These are phyloP conservation scores for Apeltes quadracus DNA, from an alignment of 2,113 vertebrate species.

Conservation along the genomic window DNA sequence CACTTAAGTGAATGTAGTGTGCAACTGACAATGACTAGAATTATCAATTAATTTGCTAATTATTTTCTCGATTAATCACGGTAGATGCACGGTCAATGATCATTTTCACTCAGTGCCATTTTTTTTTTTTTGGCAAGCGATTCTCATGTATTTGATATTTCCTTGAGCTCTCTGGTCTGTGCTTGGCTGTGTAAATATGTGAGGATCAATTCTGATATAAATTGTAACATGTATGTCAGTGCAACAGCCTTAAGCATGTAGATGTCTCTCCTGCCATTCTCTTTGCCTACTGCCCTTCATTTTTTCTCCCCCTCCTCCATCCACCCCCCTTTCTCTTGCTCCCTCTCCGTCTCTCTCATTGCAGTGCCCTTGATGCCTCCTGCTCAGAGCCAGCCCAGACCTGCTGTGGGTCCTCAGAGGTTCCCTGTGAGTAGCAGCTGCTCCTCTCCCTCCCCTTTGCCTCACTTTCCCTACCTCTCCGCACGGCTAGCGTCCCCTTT, in stretches of 20 bases:
- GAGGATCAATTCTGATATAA: slow-evolving; percentile 8
- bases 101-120: slow-evolving; percentile 29
- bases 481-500: slow-evolving; percentile 78
- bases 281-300: slow-evolving; percentile 60
- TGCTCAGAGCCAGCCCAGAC: slow-evolving; percentile 93
- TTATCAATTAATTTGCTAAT: neutral
- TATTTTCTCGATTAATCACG: neutral
- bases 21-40: neutral
- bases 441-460: slow-evolving; percentile 74
- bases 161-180: slow-evolving; percentile 9
- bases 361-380: slow-evolving; percentile 97
- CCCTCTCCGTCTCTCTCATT: slow-evolving; percentile 70
- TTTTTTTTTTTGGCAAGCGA: neutral
- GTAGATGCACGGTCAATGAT: neutral
- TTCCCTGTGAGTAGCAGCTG: slow-evolving; percentile 95
- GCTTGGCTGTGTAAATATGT: slow-evolving; percentile 20
- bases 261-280: slow-evolving; percentile 57
- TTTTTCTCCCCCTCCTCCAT: slow-evolving; percentile 35
- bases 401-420: slow-evolving; percentile 93
- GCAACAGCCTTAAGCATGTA: slow-evolving; percentile 51
- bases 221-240: slow-evolving; percentile 43
- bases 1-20: neutral
- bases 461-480: slow-evolving; percentile 68
- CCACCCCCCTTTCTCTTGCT: slow-evolving; percentile 10
- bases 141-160: slow-evolving; percentile 34